A percentile compares a stretch with the other conserved stretches of the same genome.
phyloP scores from a whole-genome alignment of 2,888 invertebrate species.

The Brassicogethes aeneus region DNA sequence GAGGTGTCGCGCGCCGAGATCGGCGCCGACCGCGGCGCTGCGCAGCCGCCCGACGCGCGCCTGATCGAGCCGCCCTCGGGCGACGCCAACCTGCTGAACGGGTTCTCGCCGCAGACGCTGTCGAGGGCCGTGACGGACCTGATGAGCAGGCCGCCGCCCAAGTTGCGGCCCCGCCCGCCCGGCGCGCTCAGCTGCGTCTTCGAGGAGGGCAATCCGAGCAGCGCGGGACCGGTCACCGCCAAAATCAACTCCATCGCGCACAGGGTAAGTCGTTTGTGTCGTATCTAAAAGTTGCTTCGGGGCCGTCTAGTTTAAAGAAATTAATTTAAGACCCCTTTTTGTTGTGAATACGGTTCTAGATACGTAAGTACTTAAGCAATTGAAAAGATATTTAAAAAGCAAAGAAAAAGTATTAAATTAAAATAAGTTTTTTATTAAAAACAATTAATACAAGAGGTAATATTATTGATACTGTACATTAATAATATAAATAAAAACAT shows the following conservation, averaged over 20 bases:
- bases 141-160: constrained; percentile 35
- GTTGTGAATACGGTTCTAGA: no score
- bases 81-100: constrained; percentile 25
- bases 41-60: background rate
- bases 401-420: no score
- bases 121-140: constrained; percentile 30
- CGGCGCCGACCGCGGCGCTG: constrained; percentile 1
- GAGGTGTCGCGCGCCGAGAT: background rate
- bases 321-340: no score
- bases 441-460: no score
- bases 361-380: no score
- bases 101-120: constrained; percentile 29
- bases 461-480: no score
- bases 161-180: constrained; percentile 41
- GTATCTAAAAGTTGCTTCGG: no score
- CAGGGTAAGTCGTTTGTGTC: constrained; percentile 31
- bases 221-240: constrained; percentile 32
- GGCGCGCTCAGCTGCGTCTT: constrained; percentile 40
- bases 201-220: constrained; percentile 33
- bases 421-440: no score
- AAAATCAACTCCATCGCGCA: constrained; percentile 37
- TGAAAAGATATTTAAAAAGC: no score
- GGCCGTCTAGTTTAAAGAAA: no score
- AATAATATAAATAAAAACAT: no score
- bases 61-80: constrained; percentile 3